A percentile compares a stretch with the other conserved stretches of the same genome.
These are phyloP conservation scores for Drosophila sucinea DNA, from an alignment of 1,140 invertebrate species.

Conservation along the genomic window DNA sequence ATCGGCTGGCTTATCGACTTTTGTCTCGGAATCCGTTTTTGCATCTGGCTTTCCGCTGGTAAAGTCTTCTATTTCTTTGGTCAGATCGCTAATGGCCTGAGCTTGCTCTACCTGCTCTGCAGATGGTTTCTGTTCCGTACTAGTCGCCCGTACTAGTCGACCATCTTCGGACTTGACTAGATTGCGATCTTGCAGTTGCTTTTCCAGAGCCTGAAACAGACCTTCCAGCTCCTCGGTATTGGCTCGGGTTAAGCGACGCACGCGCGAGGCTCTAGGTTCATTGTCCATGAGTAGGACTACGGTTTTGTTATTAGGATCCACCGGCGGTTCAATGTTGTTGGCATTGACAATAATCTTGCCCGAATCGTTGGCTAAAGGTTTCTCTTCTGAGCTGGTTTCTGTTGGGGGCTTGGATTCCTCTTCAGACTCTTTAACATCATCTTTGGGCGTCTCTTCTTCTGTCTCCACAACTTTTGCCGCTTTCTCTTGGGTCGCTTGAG, in stretches of 20 bases:
- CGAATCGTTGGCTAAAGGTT: conserved; percentile 3
- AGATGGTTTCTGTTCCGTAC: conserved; percentile 31
- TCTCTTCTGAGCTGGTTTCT: conserved; percentile 15
- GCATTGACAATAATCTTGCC: conserved; percentile 33
- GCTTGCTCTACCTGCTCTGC: conserved; percentile 54
- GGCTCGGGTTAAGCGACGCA: conserved; percentile 69
- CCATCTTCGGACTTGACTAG: conserved; percentile 75
- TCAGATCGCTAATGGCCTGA: conserved; percentile 68
- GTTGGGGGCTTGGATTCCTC: background rate
- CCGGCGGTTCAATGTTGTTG: conserved; percentile 37
- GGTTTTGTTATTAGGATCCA: conserved; percentile 70
- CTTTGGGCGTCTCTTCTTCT: conserved; percentile 14
- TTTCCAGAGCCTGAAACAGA: conserved; percentile 74
- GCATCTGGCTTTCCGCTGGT: conserved; percentile 52
- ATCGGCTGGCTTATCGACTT: conserved; percentile 10
- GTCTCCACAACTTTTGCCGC: background rate
- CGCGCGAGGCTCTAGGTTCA: conserved; percentile 69
- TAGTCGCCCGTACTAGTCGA: conserved; percentile 36
- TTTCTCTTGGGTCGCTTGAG: conserved; percentile 38
- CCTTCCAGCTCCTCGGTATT: conserved; percentile 77
- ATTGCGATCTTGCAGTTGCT: conserved; percentile 68
- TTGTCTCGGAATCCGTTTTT: background rate
- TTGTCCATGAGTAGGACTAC: conserved; percentile 76
- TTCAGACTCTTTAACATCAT: conserved; percentile 3
- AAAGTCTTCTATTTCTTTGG: conserved; percentile 70